A percentile compares a stretch with the other conserved stretches of the same genome.
phyloP scores from a whole-genome alignment of 2,888 invertebrate species.

The Mystacides longicornis region DNA sequence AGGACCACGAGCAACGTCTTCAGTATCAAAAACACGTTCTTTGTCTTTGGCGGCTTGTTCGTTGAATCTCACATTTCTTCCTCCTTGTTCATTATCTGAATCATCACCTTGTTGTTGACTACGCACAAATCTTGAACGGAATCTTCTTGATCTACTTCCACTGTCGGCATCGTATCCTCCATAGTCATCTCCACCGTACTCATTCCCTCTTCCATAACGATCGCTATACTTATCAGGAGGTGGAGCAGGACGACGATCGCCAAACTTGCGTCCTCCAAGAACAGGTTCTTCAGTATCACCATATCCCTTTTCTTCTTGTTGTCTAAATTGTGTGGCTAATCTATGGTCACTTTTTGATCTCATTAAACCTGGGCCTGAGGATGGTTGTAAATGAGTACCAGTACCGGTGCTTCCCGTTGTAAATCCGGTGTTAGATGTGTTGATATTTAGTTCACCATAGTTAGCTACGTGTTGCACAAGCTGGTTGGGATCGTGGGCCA shows the following conservation, averaged over 20 bases:
- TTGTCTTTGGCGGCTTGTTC: constrained; percentile 51
- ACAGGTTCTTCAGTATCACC: constrained; percentile 56
- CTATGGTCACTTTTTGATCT: constrained; percentile 91
- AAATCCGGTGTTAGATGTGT: constrained; percentile 53
- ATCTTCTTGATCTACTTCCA: constrained; percentile 54
- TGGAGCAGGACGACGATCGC: constrained; percentile 57
- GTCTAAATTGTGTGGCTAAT: constrained; percentile 79
- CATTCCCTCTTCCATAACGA: constrained; percentile 45
- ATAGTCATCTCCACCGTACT: constrained; percentile 62
- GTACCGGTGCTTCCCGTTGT: constrained; percentile 41
- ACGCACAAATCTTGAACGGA: constrained; percentile 63
- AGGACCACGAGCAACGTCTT: constrained; percentile 80
- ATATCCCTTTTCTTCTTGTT: constrained; percentile 59
- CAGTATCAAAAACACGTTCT: constrained; percentile 76
- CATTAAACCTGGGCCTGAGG: constrained; percentile 70
- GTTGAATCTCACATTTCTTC: constrained; percentile 59
- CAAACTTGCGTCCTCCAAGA: constrained; percentile 69
- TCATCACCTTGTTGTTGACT: constrained; percentile 66
- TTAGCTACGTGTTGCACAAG: constrained; percentile 80
- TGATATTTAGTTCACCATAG: constrained; percentile 84
- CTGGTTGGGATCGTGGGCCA: constrained; percentile 89
- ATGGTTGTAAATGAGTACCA: constrained; percentile 52
- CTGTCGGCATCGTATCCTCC: constrained; percentile 62
- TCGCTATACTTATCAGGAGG: constrained; percentile 42
- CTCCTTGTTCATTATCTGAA: constrained; percentile 62